phyloP scores from a whole-genome alignment of 2,797 vertebrate species.

The Atherinosoma microstoma region DNA sequence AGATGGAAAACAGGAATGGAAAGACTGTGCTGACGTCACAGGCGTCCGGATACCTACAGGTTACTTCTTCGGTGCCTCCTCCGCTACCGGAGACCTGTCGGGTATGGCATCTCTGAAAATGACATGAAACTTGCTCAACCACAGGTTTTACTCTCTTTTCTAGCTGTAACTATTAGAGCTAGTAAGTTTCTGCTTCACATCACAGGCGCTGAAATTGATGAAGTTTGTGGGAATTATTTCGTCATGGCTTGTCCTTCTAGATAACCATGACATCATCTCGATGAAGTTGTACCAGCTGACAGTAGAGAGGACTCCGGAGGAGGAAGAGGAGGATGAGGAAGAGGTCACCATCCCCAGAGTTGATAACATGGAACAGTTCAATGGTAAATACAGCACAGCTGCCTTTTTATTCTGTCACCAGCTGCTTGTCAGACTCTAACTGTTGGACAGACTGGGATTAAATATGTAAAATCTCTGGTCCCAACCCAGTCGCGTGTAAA shows the following conservation, averaged over 20 bases:
- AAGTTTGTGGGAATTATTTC: not conserved
- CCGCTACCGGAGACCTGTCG: constrained; percentile 92
- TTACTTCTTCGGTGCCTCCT: constrained; percentile 92
- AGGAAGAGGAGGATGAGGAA: constrained; percentile 84
- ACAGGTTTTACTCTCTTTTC: not conserved
- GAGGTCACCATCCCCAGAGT: constrained; percentile 88
- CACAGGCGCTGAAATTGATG: not conserved
- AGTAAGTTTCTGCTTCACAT: not conserved
- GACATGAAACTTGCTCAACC: not conserved
- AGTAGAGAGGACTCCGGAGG: constrained; percentile 81
- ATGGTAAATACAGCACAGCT: constrained; percentile 40
- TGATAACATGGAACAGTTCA: constrained; percentile 88
- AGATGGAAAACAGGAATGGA: constrained; percentile 92
- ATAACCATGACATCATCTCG: constrained; percentile 95
- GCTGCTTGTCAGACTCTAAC: not conserved
- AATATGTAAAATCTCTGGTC: not conserved
- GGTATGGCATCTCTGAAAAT: constrained; percentile 76
- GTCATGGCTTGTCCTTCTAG: constrained; percentile 65
- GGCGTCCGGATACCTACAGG: constrained; percentile 88
- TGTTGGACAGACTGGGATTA: no score
- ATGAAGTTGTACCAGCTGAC: constrained; percentile 93
- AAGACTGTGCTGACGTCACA: constrained; percentile 88
- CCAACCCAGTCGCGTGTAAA: not conserved
- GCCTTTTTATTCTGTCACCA: not conserved
- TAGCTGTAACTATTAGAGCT: not conserved